A percentile compares a stretch with the other conserved stretches of the same genome.
phyloP scores from a whole-genome alignment of 2,888 invertebrate genomes.

The Bellardia bayeri region DNA sequence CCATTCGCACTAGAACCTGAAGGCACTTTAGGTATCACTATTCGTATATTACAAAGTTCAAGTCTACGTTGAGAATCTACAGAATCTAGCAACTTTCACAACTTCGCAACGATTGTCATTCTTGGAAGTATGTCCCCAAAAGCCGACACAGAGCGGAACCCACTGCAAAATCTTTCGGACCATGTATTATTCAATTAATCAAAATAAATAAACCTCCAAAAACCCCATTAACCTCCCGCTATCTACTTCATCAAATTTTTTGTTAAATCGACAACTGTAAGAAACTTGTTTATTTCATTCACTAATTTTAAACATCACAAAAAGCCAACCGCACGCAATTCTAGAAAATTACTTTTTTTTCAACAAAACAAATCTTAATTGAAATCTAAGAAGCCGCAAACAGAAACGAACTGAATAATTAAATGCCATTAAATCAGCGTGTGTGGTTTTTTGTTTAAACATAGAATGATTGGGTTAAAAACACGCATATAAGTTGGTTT shows the following conservation, averaged over 20 bases:
- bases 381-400: conserved; percentile 48
- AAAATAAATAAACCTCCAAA: neutral
- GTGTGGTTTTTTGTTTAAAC: conserved; percentile 43
- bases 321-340: conserved; percentile 32
- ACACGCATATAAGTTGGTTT: neutral
- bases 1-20: too few species aligned
- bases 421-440: conserved; percentile 61
- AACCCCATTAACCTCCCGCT: neutral
- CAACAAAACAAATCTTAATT: conserved; percentile 55
- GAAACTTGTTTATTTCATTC: conserved; percentile 40
- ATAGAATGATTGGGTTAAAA: neutral
- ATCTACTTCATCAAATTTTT: too few species aligned
- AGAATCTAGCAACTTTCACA: too few species aligned
- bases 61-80: too few species aligned
- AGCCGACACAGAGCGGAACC: too few species aligned
- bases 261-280: conserved; percentile 1
- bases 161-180: neutral
- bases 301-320: conserved; percentile 32
- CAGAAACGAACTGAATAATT: conserved; percentile 39
- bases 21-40: too few species aligned
- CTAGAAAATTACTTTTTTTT: conserved; percentile 15
- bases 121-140: too few species aligned
- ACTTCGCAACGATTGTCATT: too few species aligned
- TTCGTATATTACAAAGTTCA: too few species aligned
- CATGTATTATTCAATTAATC: neutral